Percentiles rank a stretch among this genome's conserved stretches.
phyloP scores from a whole-genome alignment of 2,113 vertebrate genomes.

The Octodon degus region DNA sequence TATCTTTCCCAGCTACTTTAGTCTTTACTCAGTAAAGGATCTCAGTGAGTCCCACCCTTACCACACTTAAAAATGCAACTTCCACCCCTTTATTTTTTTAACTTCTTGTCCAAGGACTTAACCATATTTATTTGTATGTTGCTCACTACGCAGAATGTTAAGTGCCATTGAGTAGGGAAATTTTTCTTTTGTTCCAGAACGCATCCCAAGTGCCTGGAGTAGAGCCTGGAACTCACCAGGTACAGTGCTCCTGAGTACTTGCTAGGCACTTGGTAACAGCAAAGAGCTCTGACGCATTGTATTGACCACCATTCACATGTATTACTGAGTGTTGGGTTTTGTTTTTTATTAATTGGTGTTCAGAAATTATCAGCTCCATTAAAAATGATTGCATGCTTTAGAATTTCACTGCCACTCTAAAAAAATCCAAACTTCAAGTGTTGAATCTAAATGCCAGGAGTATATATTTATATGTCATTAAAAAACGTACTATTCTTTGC shows the following conservation, averaged over 20 bases:
- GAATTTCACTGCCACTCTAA: not conserved
- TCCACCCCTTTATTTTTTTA: not conserved
- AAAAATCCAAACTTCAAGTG: conserved; percentile 14
- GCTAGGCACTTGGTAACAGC: not conserved
- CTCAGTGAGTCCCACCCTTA: not conserved
- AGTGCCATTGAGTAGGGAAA: not conserved
- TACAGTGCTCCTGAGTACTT: not conserved
- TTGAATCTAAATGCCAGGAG: conserved; percentile 31
- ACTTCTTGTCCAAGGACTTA: not conserved
- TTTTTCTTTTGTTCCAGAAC: conserved; percentile 38
- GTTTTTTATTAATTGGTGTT: conserved; percentile 3
- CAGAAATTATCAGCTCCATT: conserved; percentile 23
- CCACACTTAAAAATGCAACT: not conserved
- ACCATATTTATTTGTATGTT: not conserved
- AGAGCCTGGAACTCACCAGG: not conserved
- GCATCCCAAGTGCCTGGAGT: not conserved
- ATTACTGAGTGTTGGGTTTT: not conserved
- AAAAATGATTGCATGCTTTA: not conserved
- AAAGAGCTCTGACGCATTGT: not conserved
- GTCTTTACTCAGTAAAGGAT: not conserved
- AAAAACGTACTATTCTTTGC: not conserved
- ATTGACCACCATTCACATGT: conserved; percentile 7
- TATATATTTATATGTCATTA: conserved; percentile 5
- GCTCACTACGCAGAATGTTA: conserved; percentile 21
- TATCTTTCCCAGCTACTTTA: not conserved